Evolutionary conservation across 92 coral and sea anemone species (phyloP).

Genomic region (Porites evermanni): DNA sequence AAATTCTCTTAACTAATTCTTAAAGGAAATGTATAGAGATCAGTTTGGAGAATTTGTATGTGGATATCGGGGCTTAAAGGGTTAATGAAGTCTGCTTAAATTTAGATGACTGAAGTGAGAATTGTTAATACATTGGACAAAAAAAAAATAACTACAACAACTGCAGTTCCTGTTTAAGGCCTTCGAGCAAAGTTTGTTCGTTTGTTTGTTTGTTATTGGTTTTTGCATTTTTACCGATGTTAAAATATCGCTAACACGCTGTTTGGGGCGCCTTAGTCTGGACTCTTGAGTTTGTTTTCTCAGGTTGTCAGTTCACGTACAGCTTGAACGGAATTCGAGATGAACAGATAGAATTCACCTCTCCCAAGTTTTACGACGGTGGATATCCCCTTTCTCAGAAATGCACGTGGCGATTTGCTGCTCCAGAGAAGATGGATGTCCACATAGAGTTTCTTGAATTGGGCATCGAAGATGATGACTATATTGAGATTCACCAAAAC

Average conservation of each 20-base stretch:
- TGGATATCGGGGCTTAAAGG: too few species aligned
- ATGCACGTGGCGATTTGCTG: conserved; percentile 44
- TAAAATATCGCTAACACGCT: too few species aligned
- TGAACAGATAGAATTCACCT: background rate
- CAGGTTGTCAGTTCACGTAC: conserved; percentile 34
- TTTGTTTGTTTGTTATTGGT: too few species aligned
- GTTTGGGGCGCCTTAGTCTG: background rate
- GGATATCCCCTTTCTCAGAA: conserved; percentile 32
- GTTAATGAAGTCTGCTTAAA: too few species aligned
- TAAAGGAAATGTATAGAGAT: too few species aligned
- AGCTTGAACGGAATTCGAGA: conserved; percentile 9
- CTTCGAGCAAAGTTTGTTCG: too few species aligned
- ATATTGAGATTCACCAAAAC: background rate
- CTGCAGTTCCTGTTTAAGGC: too few species aligned
- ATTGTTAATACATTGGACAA: too few species aligned
- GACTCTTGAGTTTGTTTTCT: background rate
- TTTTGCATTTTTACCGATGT: background rate
- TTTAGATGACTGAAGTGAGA: too few species aligned
- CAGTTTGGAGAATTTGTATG: too few species aligned
- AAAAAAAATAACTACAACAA: too few species aligned
- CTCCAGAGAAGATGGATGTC: background rate
- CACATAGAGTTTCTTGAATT: conserved; percentile 4
- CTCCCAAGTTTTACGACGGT: conserved; percentile 18
- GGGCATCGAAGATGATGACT: background rate
- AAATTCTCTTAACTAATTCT: too few species aligned